phyloP scores from a whole-genome alignment of 2,113 vertebrate genomes.

The Ceuthmochares aereus region DNA sequence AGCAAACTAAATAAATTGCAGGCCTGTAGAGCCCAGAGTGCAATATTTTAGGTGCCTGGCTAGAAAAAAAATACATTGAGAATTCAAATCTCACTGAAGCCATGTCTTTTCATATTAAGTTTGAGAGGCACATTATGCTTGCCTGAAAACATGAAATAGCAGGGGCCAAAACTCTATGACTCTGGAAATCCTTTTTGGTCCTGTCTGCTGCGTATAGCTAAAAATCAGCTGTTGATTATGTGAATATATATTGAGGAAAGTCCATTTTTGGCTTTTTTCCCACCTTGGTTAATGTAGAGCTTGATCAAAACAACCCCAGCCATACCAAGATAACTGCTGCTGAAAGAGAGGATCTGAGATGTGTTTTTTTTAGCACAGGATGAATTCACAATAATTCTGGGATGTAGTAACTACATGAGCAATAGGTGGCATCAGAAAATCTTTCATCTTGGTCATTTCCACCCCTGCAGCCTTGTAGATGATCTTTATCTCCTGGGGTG shows the following conservation, averaged over 20 bases:
- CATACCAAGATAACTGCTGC: not conserved
- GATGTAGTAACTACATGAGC: not conserved
- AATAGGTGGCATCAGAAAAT: constrained; percentile 3
- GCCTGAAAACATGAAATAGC: not conserved
- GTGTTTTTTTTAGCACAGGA: not conserved
- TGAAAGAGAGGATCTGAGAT: not conserved
- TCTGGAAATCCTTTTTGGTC: not conserved
- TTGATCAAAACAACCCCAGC: not conserved
- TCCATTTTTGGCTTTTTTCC: not conserved
- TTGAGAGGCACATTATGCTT: not conserved
- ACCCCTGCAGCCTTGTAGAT: not conserved
- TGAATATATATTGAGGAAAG: not conserved
- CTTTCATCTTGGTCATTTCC: not conserved
- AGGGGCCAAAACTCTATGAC: not conserved
- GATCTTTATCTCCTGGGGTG: not conserved
- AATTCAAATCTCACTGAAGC: not conserved
- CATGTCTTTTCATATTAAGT: not conserved
- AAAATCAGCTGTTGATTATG: not conserved
- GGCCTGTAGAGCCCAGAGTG: not conserved
- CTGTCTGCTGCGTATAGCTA: not conserved
- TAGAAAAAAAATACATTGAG: not conserved
- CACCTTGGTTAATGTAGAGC: not conserved
- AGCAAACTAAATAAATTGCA: not conserved
- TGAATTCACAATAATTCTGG: not conserved
- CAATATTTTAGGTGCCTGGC: not conserved